Evolutionary conservation across 2,888 invertebrate genomes (phyloP).

Genomic region (Callimorpha dominula): DNA sequence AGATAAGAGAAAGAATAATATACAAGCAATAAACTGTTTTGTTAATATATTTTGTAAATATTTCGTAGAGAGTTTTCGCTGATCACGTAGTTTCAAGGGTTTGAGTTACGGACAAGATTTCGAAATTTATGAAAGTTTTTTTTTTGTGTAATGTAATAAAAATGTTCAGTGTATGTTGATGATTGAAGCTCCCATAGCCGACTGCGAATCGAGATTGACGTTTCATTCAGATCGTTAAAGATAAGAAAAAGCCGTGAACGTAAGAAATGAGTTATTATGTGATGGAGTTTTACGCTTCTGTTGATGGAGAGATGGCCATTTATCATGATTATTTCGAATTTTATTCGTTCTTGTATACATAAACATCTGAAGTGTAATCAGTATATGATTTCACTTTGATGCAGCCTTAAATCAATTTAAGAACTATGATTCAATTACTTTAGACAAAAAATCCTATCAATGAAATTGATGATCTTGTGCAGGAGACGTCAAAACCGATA

Average conservation of each 20-base stretch:
- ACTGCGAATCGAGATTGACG: constrained; percentile 72
- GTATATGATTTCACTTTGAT: constrained; percentile 44
- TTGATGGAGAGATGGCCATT: constrained; percentile 53
- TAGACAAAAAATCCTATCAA: constrained; percentile 71
- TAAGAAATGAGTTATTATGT: constrained; percentile 67
- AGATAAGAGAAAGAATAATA: constrained; percentile 74
- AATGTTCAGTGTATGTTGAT: constrained; percentile 51
- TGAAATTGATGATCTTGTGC: constrained; percentile 73
- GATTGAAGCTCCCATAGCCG: constrained; percentile 55
- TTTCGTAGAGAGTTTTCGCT: constrained; percentile 63
- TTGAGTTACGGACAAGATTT: constrained; percentile 57
- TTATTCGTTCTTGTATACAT: constrained; percentile 36
- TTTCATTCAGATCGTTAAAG: constrained; percentile 67
- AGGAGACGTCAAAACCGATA: constrained; percentile 72
- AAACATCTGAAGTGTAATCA: constrained; percentile 29
- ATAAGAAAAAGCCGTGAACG: constrained; percentile 56
- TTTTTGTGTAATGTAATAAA: constrained; percentile 62
- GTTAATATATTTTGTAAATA: constrained; percentile 81
- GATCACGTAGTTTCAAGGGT: constrained; percentile 65
- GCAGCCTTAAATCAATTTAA: constrained; percentile 64
- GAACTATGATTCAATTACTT: constrained; percentile 70
- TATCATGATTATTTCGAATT: constrained; percentile 42
- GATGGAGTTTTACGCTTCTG: constrained; percentile 64
- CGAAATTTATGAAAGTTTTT: constrained; percentile 54
- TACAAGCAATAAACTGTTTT: constrained; percentile 74